Evolutionary conservation across 1,140 invertebrate genomes (phyloP), one percentile per base, ranked within the genome.

Genomic region (Tetragnatha versicolor): DNA sequence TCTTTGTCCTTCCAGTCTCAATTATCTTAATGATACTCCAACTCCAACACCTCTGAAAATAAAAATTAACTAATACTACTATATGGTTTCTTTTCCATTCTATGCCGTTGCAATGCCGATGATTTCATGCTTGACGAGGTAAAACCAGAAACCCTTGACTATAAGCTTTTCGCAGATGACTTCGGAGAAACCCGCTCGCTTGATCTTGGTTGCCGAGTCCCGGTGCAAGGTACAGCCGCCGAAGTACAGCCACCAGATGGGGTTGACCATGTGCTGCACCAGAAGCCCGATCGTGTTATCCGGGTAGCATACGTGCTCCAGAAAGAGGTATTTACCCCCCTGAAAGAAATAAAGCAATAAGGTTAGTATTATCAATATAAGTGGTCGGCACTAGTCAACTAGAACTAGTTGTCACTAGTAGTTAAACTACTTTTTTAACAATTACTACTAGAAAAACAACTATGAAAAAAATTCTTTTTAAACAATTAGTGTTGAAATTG

Each of bases 111-210:
- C 61, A 2, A 65, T 39, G 1, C 61, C 61, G 6, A 65, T 25
- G 20, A 65, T 42, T 7, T 65, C 35, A 37, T 65, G 61, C 9
- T 39, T 27, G 61, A 65, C 14, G 37, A 39, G 25, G 20, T 25
- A 65, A 22, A 65, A 9, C 14, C 10, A 39, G 7, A 9, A 65
- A 14, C 17, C 27, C 14, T 25, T 20, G 2, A 25, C 14, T 3
- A 45, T 17, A 25, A 42, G 42, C 22, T 65, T 65, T 4, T 65
- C 61, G 29, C 61, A 65, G 37, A 65, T 65, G 65, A 68, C 42
- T 3, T 68, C 65, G 2, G 39, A 49, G 42, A 68, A 68, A 3
- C 65, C 65, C 1, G 65, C 42, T 20, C 20, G 47, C 42, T 51
- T 68, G 4, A 68, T 47, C 5, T 68, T 49, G 39, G 27, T 1